These are phyloP conservation scores for Apis cerana DNA, from an alignment of 1,140 invertebrate species.

Conservation along the genomic window DNA sequence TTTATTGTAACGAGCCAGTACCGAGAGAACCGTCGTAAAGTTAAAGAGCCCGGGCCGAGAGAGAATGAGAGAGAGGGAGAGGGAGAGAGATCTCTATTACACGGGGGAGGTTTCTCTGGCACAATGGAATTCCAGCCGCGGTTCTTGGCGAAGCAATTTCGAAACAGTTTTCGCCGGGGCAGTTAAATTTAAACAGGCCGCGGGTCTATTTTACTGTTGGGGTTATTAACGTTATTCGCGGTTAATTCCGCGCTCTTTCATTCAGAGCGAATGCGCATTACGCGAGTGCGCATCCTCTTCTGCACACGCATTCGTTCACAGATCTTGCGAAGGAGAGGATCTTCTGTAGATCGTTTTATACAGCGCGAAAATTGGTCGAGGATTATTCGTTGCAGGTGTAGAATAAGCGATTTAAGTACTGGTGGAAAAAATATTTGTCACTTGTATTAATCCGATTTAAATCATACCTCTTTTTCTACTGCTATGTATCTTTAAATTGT, in stretches of 20 bases:
- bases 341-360: too few species aligned
- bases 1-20: conserved; percentile 65
- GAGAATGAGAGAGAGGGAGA: neutral
- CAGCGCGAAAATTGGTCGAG: too few species aligned
- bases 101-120: conserved; percentile 33
- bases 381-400: too few species aligned
- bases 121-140: conserved; percentile 59
- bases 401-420: too few species aligned
- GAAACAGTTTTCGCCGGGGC: conserved; percentile 56
- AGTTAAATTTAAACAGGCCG: conserved; percentile 60
- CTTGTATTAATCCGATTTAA: too few species aligned
- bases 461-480: too few species aligned
- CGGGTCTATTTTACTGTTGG: conserved; percentile 42
- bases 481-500: too few species aligned
- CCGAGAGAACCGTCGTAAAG: conserved; percentile 60
- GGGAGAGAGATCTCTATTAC: conserved; percentile 52
- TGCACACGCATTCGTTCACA: neutral
- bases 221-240: conserved; percentile 63
- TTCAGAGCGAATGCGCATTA: conserved; percentile 31
- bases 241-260: conserved; percentile 48
- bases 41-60: conserved; percentile 45
- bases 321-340: too few species aligned
- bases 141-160: conserved; percentile 53
- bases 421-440: too few species aligned
- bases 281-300: conserved; percentile 13